Base-by-base conservation (phyloP, 30 jellyfish, hydroid and myxozoan species). In the Turritopsis rubra region DNA sequence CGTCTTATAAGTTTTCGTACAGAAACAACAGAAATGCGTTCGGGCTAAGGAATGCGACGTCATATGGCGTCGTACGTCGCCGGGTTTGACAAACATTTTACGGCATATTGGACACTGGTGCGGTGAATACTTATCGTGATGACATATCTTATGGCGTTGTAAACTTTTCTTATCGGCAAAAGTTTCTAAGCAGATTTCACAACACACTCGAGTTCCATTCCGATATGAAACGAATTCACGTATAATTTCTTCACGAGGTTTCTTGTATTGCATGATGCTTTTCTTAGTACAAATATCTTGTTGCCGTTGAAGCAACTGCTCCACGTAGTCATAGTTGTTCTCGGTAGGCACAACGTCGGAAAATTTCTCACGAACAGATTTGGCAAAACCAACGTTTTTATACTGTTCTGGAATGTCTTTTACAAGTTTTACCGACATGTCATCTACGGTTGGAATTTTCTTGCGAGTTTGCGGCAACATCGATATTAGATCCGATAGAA, bases 41-140 rank as follows among this genome's bases (percentile, higher is more conserved):
- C 77, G 28, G n/a, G 30, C 77, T 23, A n/a, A 23, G 16, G 77
- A 68, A 68, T 68, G 77, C 31, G 77, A n/a, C 30, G n/a, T 22
- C 77, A 68, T 68, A 27, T 68, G 77, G 0, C 77, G 77, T n/a
- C 77, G 77, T n/a, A 68, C 77, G 77, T 68, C 77, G 19, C 77
- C 77, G 28, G 77, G 77, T 68, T 68, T 68, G 1, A 68, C 77
- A 19, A 68, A 68, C 77, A 68, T 68, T 68, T 68, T 68, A 68
- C 77, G 77, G 30, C 77, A 68, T 23, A 68, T 68, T 17, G 1
- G 31, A 27, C 77, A 68, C 30, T 68, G 77, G 77, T 68, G 77
- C 21, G 77, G 77, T 68, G 77, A 68, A 27, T 68, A 68, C 77
- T 68, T 68, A 0, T 23, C 77, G 77, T 68, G 77, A n/a, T 22